Evolutionary conservation across 2,797 vertebrate genomes (phyloP).

Genomic region (Rhinogobio ventralis): DNA sequence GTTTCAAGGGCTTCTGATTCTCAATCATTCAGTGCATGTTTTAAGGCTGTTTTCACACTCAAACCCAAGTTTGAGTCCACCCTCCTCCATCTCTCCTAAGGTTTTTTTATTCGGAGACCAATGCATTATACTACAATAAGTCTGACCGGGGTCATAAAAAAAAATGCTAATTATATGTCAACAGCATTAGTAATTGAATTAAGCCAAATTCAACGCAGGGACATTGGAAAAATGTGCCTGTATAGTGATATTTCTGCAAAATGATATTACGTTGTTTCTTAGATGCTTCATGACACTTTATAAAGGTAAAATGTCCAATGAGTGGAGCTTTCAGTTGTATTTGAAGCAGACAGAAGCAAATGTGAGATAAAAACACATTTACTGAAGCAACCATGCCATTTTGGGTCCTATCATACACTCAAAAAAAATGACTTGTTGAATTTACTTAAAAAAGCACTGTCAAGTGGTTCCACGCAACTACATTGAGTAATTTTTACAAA

Average conservation of each 20-base stretch:
- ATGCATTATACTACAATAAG: neutral
- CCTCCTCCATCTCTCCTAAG: too few relatives aligned
- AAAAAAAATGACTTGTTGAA: too few relatives aligned
- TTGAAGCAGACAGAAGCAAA: too few relatives aligned
- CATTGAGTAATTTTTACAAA: too few relatives aligned
- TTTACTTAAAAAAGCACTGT: too few relatives aligned
- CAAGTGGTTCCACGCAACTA: too few relatives aligned
- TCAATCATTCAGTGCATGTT: neutral
- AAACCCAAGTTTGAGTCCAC: neutral
- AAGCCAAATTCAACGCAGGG: neutral
- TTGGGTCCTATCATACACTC: too few relatives aligned
- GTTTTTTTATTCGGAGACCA: neutral
- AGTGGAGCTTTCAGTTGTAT: neutral
- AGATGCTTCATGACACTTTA: neutral
- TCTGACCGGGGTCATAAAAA: neutral
- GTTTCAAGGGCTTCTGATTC: constrained; percentile 31
- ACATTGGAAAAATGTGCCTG: neutral
- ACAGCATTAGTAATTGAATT: neutral
- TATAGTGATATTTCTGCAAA: neutral
- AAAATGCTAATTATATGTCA: neutral
- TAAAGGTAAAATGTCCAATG: neutral
- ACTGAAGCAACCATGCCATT: too few relatives aligned
- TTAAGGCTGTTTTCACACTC: neutral
- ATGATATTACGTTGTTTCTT: neutral
- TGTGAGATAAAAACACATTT: too few relatives aligned